Evolutionary conservation across 2,797 vertebrate genomes (phyloP), one percentile per base, ranked within the genome.

Genomic region (Mus caroli): DNA sequence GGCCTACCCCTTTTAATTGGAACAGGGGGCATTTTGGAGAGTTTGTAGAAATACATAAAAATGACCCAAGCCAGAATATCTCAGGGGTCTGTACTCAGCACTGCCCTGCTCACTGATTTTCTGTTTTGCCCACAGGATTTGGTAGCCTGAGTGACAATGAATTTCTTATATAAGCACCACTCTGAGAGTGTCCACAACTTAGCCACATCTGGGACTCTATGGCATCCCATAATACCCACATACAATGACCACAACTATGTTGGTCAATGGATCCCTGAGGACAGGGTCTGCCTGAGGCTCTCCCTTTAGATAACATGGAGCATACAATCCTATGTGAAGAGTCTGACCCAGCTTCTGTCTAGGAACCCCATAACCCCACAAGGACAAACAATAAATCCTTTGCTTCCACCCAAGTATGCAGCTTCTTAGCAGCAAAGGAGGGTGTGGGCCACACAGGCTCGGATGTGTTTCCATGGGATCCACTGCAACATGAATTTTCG

Each of bases 241-340:
- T 78, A 78, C 26, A 50, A 52, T 19, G 28, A 28, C 7, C 26
- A 77, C 26, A 52, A 31, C 28, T 77, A 50, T 31, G 46, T 78
- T 43, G 50, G 98, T 98, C 99, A 98, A 67, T 99, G 99, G 99
- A 98, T 99, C 0, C 98, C 99, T 0, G 95, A 98, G 89, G 22
- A 99, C 0, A 98, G 97, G n/a, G 97, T 98, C 97, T 99, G 99
- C 93, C 95, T 98, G 1, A 96, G 96, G 0, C 93, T 0, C 96
- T 97, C 62, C 98, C 99, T 34, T 99, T 99, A 96, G 95, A 84
- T 92, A 99, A 99, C 97, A 99, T 0, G 99, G 99, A 69, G 99
- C 99, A 6, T 99, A 99, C 62, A 14, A 95, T 26, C 97, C 54
- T 1, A 88, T 95, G 79, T 98, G 97, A 98, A 60, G 91, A 52